These are phyloP conservation scores for Chrysaora quinquecirrha DNA, from an alignment of 30 jellyfish, hydroid and myxozoan genomes.

Conservation along the genomic window DNA sequence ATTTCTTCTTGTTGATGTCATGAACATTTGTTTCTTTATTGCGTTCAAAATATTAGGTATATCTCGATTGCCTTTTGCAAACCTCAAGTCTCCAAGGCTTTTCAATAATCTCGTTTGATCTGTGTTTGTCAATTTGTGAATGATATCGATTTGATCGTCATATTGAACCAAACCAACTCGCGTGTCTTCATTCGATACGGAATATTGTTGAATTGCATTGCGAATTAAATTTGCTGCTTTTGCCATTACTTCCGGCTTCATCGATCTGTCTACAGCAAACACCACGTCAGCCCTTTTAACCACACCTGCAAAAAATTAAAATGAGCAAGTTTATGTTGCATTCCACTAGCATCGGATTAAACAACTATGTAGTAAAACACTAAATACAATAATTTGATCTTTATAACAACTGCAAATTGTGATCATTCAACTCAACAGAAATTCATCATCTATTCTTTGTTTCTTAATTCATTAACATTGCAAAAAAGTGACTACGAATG, in stretches of 20 bases:
- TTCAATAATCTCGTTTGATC: not conserved
- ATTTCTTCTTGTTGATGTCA: slow-evolving; percentile 10
- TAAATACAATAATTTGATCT: no score
- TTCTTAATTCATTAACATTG: no score
- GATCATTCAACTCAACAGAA: no score
- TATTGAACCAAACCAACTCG: slow-evolving; percentile 52
- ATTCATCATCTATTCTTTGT: no score
- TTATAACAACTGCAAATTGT: no score
- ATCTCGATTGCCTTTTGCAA: slow-evolving; percentile 20
- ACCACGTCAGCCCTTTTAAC: slow-evolving; percentile 49
- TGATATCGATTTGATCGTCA: slow-evolving; percentile 1
- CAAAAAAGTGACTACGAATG: no score
- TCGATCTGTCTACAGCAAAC: slow-evolving; percentile 67
- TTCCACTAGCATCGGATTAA: no score
- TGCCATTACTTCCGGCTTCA: slow-evolving; percentile 27
- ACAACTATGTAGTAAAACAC: no score
- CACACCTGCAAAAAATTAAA: slow-evolving; percentile 31
- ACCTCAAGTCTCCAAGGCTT: not conserved
- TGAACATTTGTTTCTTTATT: slow-evolving; percentile 20
- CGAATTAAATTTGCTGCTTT: slow-evolving; percentile 19
- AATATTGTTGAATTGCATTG: slow-evolving; percentile 30
- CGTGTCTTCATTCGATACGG: slow-evolving; percentile 17
- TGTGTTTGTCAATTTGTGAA: slow-evolving; percentile 1
- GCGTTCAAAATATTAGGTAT: slow-evolving; percentile 35
- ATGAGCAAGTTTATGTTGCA: no score